phyloP scores from a whole-genome alignment of 2,888 invertebrate genomes.

The Carpatolechia fugitivella region DNA sequence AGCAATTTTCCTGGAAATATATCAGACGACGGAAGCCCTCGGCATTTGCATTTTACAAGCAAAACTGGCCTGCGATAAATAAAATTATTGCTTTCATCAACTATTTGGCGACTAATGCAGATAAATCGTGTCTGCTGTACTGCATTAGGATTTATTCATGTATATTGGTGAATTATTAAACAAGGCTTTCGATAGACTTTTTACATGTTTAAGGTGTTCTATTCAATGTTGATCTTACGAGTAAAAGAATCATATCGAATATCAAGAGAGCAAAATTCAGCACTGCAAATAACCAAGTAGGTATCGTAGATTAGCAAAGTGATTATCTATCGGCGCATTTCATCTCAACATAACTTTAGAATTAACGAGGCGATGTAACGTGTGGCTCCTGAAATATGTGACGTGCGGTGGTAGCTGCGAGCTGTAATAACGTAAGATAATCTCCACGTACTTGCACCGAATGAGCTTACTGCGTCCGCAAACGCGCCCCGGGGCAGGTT shows the following conservation, averaged over 20 bases:
- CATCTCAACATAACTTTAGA: conserved; percentile 11
- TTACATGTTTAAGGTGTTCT: not conserved
- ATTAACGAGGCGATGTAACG: conserved; percentile 10
- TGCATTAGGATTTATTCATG: not conserved
- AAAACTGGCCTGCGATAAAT: conserved; percentile 27
- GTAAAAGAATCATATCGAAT: too few relatives aligned
- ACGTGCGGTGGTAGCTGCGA: conserved; percentile 22
- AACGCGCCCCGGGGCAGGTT: conserved; percentile 51
- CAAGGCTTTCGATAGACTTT: not conserved
- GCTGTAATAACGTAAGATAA: conserved; percentile 38
- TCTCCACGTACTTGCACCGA: conserved; percentile 45
- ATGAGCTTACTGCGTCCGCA: conserved; percentile 43
- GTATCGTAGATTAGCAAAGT: not conserved
- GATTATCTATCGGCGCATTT: conserved; percentile 1
- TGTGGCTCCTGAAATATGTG: conserved; percentile 19
- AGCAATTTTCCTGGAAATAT: conserved; percentile 67
- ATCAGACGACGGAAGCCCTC: conserved; percentile 66
- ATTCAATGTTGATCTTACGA: not conserved
- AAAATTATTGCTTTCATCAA: conserved; percentile 9
- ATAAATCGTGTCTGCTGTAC: too few relatives aligned
- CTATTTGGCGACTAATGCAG: not conserved
- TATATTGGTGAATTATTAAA: not conserved
- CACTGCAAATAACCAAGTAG: not conserved
- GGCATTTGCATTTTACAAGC: conserved; percentile 50
- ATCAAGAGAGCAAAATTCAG: too few relatives aligned